phyloP scores from a whole-genome alignment of 2,888 invertebrate species.

The Polyommatus icarus region DNA sequence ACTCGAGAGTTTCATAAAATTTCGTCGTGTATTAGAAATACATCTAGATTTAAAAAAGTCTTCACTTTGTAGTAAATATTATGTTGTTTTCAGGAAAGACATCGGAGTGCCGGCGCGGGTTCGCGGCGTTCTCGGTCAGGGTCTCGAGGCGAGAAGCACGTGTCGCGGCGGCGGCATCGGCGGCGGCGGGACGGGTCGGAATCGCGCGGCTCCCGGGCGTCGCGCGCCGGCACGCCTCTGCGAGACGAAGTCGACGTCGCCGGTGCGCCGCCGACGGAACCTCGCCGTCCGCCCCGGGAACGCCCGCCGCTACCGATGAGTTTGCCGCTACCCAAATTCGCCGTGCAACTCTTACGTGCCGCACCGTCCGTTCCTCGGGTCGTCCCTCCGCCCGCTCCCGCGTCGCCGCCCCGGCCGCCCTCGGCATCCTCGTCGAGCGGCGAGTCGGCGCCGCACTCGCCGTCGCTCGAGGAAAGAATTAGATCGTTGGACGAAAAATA shows the following conservation, averaged over 20 bases:
- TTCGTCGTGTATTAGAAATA: not conserved
- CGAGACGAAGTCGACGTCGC: conserved; percentile 88
- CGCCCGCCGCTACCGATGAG: conserved; percentile 86
- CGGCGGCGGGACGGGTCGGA: conserved; percentile 74
- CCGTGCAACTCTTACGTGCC: conserved; percentile 83
- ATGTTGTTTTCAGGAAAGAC: conserved; percentile 56
- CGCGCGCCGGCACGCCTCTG: conserved; percentile 91
- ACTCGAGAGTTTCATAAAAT: not conserved
- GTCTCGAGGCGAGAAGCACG: conserved; percentile 58
- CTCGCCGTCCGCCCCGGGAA: conserved; percentile 84
- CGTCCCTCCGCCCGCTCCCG: conserved; percentile 76
- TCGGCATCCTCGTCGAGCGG: conserved; percentile 88
- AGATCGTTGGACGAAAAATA: conserved; percentile 96
- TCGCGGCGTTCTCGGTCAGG: conserved; percentile 60
- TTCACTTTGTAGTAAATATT: not conserved
- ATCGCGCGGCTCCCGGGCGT: conserved; percentile 80
- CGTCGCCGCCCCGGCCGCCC: conserved; percentile 85
- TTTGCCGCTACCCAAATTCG: conserved; percentile 93
- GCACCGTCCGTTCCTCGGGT: conserved; percentile 71
- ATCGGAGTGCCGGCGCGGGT: conserved; percentile 56
- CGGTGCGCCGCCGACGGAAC: conserved; percentile 82
- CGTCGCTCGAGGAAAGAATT: conserved; percentile 92
- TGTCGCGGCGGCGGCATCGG: conserved; percentile 62
- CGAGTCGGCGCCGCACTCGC: conserved; percentile 86
- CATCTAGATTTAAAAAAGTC: too few species aligned